phyloP scores from a whole-genome alignment of 2,113 vertebrate genomes.

The Podarcis cretensis region DNA sequence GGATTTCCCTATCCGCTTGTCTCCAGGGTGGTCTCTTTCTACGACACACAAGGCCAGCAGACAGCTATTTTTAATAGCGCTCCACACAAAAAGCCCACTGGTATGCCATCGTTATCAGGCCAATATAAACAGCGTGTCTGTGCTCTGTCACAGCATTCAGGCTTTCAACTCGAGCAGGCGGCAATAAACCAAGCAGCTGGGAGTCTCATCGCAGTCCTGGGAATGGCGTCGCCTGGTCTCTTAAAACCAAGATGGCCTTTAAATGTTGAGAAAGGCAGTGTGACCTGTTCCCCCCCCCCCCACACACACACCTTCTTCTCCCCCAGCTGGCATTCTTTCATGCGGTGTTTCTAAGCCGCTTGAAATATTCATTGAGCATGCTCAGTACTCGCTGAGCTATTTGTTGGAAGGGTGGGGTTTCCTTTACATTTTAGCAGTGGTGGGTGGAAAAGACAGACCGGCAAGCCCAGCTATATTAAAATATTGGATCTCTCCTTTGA shows the following conservation, averaged over 20 bases:
- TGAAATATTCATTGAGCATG: background rate
- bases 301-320: too few species aligned
- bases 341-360: background rate
- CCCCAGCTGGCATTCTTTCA: conserved; percentile 2
- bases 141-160: conserved; percentile 20
- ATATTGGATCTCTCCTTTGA: too few species aligned
- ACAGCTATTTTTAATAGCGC: conserved; percentile 53
- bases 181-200: conserved; percentile 59
- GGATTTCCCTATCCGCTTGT: background rate
- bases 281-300: too few species aligned
- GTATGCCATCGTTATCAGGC: conserved; percentile 37
- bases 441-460: too few species aligned
- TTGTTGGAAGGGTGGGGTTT: too few species aligned
- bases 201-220: conserved; percentile 20
- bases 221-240: conserved; percentile 51
- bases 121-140: conserved; percentile 40
- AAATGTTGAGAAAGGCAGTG: conserved; percentile 38
- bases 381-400: too few species aligned
- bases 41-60: accelerated
- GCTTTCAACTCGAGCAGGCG: conserved; percentile 43
- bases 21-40: accelerated
- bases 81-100: conserved; percentile 55
- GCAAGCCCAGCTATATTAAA: too few species aligned
- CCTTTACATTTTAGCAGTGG: too few species aligned
- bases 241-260: conserved; percentile 1